phyloP scores from a whole-genome alignment of 2,888 invertebrate genomes.

The Vannuccia rotundouncinata region DNA sequence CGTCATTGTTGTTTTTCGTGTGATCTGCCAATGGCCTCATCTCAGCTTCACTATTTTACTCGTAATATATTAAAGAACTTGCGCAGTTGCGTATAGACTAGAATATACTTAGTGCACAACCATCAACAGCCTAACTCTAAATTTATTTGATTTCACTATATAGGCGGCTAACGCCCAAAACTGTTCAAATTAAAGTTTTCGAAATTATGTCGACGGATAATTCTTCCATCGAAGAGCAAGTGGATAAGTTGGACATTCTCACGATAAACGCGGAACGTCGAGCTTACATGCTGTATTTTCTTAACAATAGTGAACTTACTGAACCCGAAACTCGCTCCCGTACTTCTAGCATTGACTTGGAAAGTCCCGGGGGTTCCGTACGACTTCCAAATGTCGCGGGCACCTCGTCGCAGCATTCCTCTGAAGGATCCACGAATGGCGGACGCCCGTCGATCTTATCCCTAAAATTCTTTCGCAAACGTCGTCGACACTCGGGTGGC shows the following conservation, averaged over 20 bases:
- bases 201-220: background rate
- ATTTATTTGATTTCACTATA: no score
- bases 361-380: background rate
- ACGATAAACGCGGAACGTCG: conserved; percentile 25
- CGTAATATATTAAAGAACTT: no score
- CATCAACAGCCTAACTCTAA: no score
- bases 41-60: no score
- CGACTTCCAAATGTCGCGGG: background rate
- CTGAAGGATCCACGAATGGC: background rate
- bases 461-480: background rate
- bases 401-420: background rate
- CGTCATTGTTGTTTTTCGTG: no score
- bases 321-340: background rate
- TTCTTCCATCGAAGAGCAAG: conserved; percentile 4
- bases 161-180: no score
- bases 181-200: no score
- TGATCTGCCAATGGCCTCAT: no score
- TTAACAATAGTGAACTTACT: background rate
- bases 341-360: background rate
- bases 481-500: background rate
- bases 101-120: no score
- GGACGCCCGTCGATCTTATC: background rate
- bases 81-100: no score
- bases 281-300: background rate
- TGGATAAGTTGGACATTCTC: background rate